Evolutionary conservation across 2,797 vertebrate genomes (phyloP), one percentile per base, ranked within the genome.

Genomic region (Petrocephalus sullivani): DNA sequence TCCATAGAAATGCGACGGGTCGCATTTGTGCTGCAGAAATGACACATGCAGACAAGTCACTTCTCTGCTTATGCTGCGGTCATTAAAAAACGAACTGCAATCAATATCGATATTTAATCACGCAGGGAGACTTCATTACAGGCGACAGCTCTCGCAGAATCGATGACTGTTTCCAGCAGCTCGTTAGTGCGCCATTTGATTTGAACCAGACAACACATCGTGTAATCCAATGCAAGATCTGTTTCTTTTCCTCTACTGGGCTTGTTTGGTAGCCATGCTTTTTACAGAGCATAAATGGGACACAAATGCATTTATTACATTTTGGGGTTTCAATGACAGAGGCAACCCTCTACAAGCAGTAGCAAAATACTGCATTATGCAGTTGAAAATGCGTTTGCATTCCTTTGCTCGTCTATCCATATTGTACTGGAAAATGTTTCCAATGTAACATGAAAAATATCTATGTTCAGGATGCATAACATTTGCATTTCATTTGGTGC

Each of bases 401-500:
- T 49, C 46, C 81, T 54, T 33, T 37, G 3, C 37, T 37, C 12
- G 0, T 19, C 1, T 58, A 58, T 28, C 53, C 28, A 46, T n/a
- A 58, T 86, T 57, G 28, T 56, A 86, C 14, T 9, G 23, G 58
- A 85, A n/a, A 86, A 85, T 10, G 57, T 86, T 58, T 41, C 23
- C 56, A 86, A 41, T n/a, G 23, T 23, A 4, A 33, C 53, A 86
- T 58, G 54, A 60, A 10, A 86, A 86, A 58, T 9, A 23, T 33
- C 54, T 56, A n/a, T 60, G 53, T 87, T 41, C 41, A 56, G 53
- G 60, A 82, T 78, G 28, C 87, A 21, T 49, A 28, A 23, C 19
- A 88, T 51, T 83, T 61, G 56, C 56, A 61, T 61, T 83, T 28
- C 57, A 88, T 88, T 56, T 58, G 75, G 28, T 58, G 53, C 37